phyloP scores from a whole-genome alignment of 2,888 invertebrate genomes.

The Tachystola acroxantha region DNA sequence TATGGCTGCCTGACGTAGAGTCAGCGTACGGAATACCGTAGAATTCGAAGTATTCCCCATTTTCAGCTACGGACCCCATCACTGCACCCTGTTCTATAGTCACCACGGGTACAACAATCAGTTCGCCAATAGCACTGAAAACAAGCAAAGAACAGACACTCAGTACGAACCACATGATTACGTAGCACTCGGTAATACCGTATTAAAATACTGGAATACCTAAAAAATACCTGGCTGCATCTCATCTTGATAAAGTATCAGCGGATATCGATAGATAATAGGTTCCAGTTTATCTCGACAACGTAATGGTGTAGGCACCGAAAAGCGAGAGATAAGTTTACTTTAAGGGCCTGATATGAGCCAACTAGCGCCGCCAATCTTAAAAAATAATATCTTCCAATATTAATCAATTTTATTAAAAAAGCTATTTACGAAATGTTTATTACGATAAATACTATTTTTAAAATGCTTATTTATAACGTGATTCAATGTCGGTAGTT shows the following conservation, averaged over 20 bases:
- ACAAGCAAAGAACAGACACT: conserved; percentile 21
- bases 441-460: no score
- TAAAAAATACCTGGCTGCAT: not conserved
- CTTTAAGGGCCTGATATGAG: no score
- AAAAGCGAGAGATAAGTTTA: no score
- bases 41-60: conserved; percentile 45
- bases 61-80: conserved; percentile 33
- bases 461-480: no score
- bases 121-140: conserved; percentile 22
- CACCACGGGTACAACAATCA: conserved; percentile 25
- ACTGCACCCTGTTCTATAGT: conserved; percentile 47
- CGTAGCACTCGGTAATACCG: conserved; percentile 16
- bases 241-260: conserved; percentile 7
- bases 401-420: no score
- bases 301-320: no score
- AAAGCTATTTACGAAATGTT: no score
- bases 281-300: not conserved
- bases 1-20: conserved; percentile 50
- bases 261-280: conserved; percentile 5
- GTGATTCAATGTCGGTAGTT: no score
- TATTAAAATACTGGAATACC: conserved; percentile 22
- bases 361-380: no score
- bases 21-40: conserved; percentile 65
- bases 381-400: no score
- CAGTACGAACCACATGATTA: conserved; percentile 35